These are phyloP conservation scores for Eidolon helvum DNA, from an alignment of 2,113 vertebrate species.

Conservation along the genomic window DNA sequence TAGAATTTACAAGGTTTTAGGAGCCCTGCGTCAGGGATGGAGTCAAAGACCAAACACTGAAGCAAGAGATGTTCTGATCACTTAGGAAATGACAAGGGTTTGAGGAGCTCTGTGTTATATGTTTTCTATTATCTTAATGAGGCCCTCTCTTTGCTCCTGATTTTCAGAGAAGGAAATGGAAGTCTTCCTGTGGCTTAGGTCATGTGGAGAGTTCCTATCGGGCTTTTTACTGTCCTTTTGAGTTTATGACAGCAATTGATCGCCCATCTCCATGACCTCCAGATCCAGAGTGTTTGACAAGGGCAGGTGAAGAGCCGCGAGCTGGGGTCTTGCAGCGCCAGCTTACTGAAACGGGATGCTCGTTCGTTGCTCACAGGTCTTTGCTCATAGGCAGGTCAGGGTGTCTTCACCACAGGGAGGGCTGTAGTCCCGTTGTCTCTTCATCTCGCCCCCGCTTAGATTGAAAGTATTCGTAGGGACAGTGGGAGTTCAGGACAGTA, in stretches of 20 bases:
- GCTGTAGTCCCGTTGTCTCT: rapidly evolving
- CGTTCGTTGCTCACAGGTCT: rapidly evolving
- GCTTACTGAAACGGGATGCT: rapidly evolving
- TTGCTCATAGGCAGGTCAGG: rapidly evolving
- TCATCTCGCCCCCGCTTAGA: background rate
- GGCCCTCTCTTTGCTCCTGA: rapidly evolving
- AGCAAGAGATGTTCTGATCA: background rate
- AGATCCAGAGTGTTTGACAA: too few relatives aligned
- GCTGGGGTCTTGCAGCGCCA: rapidly evolving
- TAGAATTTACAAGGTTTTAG: background rate
- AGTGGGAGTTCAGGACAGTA: background rate
- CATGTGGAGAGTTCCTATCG: rapidly evolving
- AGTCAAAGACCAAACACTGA: background rate
- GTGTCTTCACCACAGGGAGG: rapidly evolving
- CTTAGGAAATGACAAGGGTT: rapidly evolving
- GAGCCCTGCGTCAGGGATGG: background rate
- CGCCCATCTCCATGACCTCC: background rate
- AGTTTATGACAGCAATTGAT: rapidly evolving
- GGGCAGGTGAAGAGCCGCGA: background rate
- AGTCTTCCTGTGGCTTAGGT: background rate
- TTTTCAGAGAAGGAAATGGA: background rate
- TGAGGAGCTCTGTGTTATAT: background rate
- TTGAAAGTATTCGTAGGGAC: background rate
- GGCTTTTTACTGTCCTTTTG: background rate
- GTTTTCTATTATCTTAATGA: rapidly evolving